Percentiles rank a stretch among this genome's conserved stretches.
These are phyloP conservation scores for Cylas formicarius DNA, from an alignment of 1,140 invertebrate genomes.

Conservation along the genomic window DNA sequence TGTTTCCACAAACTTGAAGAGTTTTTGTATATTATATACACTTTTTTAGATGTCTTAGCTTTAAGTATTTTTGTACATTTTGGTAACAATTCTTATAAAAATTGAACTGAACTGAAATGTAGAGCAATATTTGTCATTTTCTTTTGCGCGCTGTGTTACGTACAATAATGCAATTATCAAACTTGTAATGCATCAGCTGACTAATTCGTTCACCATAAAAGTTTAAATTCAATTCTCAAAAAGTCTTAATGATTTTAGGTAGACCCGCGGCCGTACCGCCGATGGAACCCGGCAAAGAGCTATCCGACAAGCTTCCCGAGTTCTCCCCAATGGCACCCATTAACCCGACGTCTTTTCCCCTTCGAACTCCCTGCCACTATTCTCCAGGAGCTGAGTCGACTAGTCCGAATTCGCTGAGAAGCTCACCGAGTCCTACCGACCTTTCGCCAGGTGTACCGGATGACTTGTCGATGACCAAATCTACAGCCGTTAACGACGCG, in stretches of 20 bases:
- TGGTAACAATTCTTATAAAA: not conserved
- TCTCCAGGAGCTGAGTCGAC: slow-evolving; percentile 30
- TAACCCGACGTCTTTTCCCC: slow-evolving; percentile 19
- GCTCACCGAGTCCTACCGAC: slow-evolving; percentile 32
- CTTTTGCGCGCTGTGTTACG: not conserved
- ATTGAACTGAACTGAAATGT: not conserved
- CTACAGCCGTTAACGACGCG: too few relatives aligned
- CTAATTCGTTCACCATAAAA: slow-evolving; percentile 3
- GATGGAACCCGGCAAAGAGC: slow-evolving; percentile 17
- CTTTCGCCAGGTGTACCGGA: slow-evolving; percentile 36
- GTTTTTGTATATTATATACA: too few relatives aligned
- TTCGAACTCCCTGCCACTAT: slow-evolving; percentile 23
- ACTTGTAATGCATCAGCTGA: not conserved
- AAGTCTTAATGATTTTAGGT: slow-evolving; percentile 21
- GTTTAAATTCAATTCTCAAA: not conserved
- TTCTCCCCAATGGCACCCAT: slow-evolving; percentile 23
- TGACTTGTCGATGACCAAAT: slow-evolving; percentile 37
- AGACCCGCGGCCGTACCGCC: slow-evolving; percentile 22
- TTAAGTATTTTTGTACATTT: slow-evolving; percentile 3
- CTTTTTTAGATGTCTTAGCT: too few relatives aligned
- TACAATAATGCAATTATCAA: not conserved
- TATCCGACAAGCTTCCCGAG: slow-evolving; percentile 29
- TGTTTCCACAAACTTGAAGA: too few relatives aligned
- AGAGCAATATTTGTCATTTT: not conserved
- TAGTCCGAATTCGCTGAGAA: slow-evolving; percentile 29